Evolutionary conservation across 2,113 vertebrate species (phyloP), one percentile per base, ranked within the genome.

Genomic region (Gambusia affinis): DNA sequence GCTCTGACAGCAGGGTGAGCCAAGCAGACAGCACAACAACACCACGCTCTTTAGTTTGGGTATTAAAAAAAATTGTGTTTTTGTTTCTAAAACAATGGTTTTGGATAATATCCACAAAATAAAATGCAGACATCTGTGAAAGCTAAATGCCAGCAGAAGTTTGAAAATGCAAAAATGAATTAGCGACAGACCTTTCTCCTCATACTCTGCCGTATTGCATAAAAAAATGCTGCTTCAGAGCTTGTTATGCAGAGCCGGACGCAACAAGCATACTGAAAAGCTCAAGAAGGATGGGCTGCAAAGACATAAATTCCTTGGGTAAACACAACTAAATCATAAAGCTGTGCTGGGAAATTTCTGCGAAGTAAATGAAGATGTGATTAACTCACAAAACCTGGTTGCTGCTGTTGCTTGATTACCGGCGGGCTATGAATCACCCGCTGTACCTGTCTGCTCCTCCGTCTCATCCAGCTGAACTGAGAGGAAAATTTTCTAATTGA

Each of bases 401-500:
- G 35, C 88, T 92, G 87, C 79, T 88, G 72, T 57, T 73, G 78
- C 83, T 81, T 89, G 91, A 93, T 92, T 93, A 92, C 89, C 86
- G 73, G 68, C 60, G 71, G 70, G 79, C 85, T 76, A 88, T 91
- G 86, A 92, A 89, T 92, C 89, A 91, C 72, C 68, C 83, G 79
- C 88, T 88, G 78, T 81, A 88, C 82, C 73, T 73, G 64, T 77
- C 80, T 61, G 31, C 70, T 75, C 78, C 76, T 69, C 70, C 17
- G 67, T 73, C 88, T 84, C 82, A 81, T 85, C 81, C 82, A 75
- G 80, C 61, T 75, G 70, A 87, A 89, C 83, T 90, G 89, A 76
- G 71, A 77, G 76, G 72, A 78, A 77, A 39, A 70, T 80, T 88
- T 91, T 90, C 87, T 89, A 92, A 94, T 94, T 93, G 92, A 91